Evolutionary conservation across 1,140 invertebrate genomes (phyloP).

Genomic region (Drosophila pseudoobscura): DNA sequence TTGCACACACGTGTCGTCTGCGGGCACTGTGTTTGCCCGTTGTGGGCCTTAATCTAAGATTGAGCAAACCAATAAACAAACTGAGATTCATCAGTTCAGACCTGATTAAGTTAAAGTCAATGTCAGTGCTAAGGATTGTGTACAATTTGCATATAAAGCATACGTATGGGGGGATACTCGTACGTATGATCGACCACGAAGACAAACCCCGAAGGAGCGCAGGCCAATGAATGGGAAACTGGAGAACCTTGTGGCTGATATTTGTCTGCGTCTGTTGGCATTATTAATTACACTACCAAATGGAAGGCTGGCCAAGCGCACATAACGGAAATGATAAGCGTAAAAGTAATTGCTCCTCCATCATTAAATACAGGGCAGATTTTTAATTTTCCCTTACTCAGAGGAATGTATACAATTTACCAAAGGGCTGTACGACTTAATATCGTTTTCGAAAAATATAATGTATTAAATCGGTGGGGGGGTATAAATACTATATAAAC

Average conservation of each 20-base stretch:
- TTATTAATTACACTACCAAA: slow-evolving; percentile 70
- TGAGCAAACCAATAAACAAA: slow-evolving; percentile 25
- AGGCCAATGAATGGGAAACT: slow-evolving; percentile 4
- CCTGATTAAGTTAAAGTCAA: slow-evolving; percentile 47
- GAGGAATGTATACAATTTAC: no score
- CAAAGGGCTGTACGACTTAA: no score
- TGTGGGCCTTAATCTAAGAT: slow-evolving; percentile 35
- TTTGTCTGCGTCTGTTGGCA: slow-evolving; percentile 21
- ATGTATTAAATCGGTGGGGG: no score
- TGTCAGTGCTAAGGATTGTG: slow-evolving; percentile 19
- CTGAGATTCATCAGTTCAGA: slow-evolving; percentile 40
- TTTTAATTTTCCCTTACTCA: slow-evolving; percentile 7
- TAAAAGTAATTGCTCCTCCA: slow-evolving; percentile 33
- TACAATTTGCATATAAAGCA: slow-evolving; percentile 29
- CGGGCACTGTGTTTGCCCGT: not conserved
- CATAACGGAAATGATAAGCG: slow-evolving; percentile 64
- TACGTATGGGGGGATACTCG: no score
- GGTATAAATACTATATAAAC: no score
- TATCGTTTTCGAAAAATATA: no score
- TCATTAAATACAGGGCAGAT: slow-evolving; percentile 42
- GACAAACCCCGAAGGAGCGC: not conserved
- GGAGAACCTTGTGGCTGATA: slow-evolving; percentile 3
- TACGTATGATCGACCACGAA: slow-evolving; percentile 7
- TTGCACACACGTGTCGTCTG: slow-evolving; percentile 26
- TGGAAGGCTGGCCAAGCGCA: slow-evolving; percentile 37